These are phyloP conservation scores for Marmota monax DNA, from an alignment of 2,113 vertebrate genomes.

Conservation along the genomic window DNA sequence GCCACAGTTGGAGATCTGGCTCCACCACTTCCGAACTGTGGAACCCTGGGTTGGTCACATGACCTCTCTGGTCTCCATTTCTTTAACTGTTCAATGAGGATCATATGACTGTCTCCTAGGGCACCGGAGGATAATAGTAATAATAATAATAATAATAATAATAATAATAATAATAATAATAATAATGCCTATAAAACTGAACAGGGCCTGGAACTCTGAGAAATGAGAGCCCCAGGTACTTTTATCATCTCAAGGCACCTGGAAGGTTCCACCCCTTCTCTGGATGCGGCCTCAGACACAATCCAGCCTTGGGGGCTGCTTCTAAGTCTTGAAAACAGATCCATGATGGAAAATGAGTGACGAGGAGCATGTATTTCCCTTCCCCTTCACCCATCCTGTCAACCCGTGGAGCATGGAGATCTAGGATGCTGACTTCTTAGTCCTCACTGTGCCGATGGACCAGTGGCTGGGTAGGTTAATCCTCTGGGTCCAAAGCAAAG, in stretches of 20 bases:
- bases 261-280: neutral
- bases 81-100: neutral
- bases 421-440: neutral
- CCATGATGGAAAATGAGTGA: neutral
- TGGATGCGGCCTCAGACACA: neutral
- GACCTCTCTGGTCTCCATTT: neutral
- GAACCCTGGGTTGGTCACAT: neutral
- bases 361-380: neutral
- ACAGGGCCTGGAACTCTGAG: neutral
- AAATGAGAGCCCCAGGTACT: neutral
- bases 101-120: neutral
- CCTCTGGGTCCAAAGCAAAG: neutral
- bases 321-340: neutral
- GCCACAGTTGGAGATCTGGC: neutral
- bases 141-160: no score
- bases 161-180: no score
- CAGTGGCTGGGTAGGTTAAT: neutral
- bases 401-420: neutral
- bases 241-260: neutral
- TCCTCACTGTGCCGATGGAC: accelerated
- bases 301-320: neutral
- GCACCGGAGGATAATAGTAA: neutral
- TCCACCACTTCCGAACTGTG: no score
- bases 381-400: neutral
- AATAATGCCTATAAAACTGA: neutral